A percentile compares a stretch with the other conserved stretches of the same genome.
Evolutionary conservation across 1,140 invertebrate genomes (phyloP).

Genomic region (Drosophila sechellia): DNA sequence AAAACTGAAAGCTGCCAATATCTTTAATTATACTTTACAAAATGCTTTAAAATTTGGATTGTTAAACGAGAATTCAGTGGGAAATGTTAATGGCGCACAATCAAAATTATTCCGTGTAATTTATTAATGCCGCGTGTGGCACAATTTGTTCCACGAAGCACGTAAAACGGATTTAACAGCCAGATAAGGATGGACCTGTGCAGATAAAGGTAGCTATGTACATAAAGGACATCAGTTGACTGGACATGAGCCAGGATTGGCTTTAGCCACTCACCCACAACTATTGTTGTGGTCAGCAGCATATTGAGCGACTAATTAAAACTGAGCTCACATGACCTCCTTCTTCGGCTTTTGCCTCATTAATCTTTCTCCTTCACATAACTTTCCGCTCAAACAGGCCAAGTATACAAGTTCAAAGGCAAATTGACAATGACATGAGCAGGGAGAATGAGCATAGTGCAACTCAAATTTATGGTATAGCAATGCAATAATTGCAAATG

Average conservation of each 20-base stretch:
- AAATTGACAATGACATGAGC: background rate
- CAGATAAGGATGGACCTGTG: slow-evolving; percentile 28
- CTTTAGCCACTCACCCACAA: slow-evolving; percentile 17
- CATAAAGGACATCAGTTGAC: background rate
- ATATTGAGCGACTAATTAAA: slow-evolving; percentile 69
- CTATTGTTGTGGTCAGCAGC: slow-evolving; percentile 3
- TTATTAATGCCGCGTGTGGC: slow-evolving; percentile 67
- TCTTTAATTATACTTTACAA: background rate
- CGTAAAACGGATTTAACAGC: slow-evolving; percentile 68
- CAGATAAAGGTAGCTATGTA: slow-evolving; percentile 6
- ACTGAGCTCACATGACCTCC: slow-evolving; percentile 1
- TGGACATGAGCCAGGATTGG: slow-evolving; percentile 15
- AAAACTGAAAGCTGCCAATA: slow-evolving; percentile 2
- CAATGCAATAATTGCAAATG: too few relatives aligned
- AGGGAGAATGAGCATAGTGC: background rate
- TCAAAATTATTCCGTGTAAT: slow-evolving; percentile 70
- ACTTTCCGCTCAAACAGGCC: slow-evolving; percentile 3
- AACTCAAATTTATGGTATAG: background rate
- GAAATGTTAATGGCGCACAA: slow-evolving; percentile 40
- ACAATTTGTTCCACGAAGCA: slow-evolving; percentile 69
- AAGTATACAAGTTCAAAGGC: background rate
- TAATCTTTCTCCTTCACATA: background rate
- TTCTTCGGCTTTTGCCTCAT: background rate
- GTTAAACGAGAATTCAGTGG: slow-evolving; percentile 57
- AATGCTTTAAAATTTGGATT: slow-evolving; percentile 17